These are phyloP conservation scores for Labrus mixtus DNA, from an alignment of 2,113 vertebrate species.

Conservation along the genomic window DNA sequence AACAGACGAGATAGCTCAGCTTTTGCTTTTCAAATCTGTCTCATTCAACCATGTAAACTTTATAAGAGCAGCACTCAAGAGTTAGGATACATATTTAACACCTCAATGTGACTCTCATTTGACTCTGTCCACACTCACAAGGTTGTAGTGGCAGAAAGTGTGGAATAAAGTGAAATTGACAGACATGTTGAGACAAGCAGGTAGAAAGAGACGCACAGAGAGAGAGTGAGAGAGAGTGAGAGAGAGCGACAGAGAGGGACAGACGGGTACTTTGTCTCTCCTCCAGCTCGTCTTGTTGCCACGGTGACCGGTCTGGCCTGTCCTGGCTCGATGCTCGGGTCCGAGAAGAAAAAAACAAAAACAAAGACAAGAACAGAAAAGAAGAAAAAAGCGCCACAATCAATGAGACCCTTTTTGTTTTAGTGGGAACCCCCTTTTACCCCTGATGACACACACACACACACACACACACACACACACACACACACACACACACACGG, in stretches of 20 bases:
- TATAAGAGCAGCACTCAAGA: background rate
- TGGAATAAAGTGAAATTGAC: background rate
- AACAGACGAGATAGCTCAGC: too few species aligned
- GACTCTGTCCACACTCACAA: too few species aligned
- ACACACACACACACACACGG: conserved; percentile 13
- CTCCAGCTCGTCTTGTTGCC: conserved; percentile 63
- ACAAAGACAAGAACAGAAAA: conserved; percentile 65
- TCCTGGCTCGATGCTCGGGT: conserved; percentile 60
- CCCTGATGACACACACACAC: conserved; percentile 53
- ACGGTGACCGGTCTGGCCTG: conserved; percentile 45
- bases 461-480: conserved; percentile 17
- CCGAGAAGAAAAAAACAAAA: conserved; percentile 28
- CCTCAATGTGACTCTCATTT: too few species aligned
- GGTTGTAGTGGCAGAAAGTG: background rate
- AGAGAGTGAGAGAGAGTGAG: background rate
- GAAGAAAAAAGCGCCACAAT: conserved; percentile 82
- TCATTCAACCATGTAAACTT: background rate
- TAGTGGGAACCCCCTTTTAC: conserved; percentile 81
- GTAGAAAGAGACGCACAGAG: conserved; percentile 23
- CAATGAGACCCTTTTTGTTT: conserved; percentile 81
- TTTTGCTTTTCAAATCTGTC: too few species aligned
- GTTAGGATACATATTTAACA: background rate
- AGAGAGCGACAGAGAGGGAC: conserved; percentile 42
- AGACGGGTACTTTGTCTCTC: conserved; percentile 41
- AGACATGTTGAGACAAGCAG: conserved; percentile 32